phyloP scores from a whole-genome alignment of 2,797 vertebrate species.

The Lagorchestes hirsutus region DNA sequence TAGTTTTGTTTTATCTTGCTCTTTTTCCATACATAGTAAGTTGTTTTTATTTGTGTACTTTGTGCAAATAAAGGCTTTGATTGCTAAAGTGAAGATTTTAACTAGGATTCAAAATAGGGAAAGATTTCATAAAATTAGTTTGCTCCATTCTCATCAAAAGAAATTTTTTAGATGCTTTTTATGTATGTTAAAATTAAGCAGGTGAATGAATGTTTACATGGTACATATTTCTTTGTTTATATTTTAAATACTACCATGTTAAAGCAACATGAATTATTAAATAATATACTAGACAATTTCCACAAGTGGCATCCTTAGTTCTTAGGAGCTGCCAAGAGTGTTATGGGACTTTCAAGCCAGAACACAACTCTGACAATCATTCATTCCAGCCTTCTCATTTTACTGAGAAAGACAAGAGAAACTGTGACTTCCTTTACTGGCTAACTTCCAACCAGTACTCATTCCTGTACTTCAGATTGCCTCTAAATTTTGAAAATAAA shows the following conservation, averaged over 20 bases:
- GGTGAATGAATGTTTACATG: slow-evolving; percentile 2
- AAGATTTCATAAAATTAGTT: slow-evolving; percentile 27
- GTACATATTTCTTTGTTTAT: slow-evolving; percentile 10
- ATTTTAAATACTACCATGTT: slow-evolving; percentile 41
- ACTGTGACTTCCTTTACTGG: background rate
- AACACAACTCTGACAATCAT: background rate
- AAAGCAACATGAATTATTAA: slow-evolving; percentile 40
- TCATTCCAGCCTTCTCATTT: slow-evolving; percentile 4
- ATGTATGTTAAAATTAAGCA: slow-evolving; percentile 41
- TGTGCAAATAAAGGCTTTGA: background rate
- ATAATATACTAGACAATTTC: background rate
- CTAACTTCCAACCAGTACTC: background rate
- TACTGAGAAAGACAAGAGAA: background rate
- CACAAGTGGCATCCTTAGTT: slow-evolving; percentile 48
- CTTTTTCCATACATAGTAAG: slow-evolving; percentile 40
- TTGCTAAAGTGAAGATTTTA: slow-evolving; percentile 54
- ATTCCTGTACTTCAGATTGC: background rate
- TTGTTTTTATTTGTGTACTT: slow-evolving; percentile 56
- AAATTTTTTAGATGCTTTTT: slow-evolving; percentile 5
- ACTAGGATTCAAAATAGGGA: slow-evolving; percentile 6
- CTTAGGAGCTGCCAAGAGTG: slow-evolving; percentile 15
- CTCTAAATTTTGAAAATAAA: background rate
- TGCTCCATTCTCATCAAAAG: slow-evolving; percentile 62
- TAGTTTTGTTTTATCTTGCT: slow-evolving; percentile 15
- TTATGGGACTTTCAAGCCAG: slow-evolving; percentile 41